Evolutionary conservation across 1,140 invertebrate genomes (phyloP).

Genomic region (Liolophura sinensis): DNA sequence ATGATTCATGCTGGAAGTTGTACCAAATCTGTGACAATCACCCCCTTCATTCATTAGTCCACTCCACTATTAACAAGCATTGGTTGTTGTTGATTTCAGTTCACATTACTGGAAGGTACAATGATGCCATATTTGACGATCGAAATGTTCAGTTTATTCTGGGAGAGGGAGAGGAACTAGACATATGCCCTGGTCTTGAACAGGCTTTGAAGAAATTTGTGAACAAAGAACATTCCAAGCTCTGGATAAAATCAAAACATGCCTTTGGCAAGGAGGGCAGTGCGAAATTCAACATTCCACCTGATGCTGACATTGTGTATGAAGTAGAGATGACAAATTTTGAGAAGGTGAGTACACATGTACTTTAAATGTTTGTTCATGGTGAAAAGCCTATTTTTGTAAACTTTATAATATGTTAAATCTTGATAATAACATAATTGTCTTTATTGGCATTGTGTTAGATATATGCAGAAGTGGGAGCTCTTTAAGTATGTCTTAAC

Average conservation of each 20-base stretch:
- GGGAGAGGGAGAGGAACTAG: conserved; percentile 79
- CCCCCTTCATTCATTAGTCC: too few species aligned
- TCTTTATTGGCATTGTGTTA: too few species aligned
- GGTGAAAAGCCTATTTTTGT: too few species aligned
- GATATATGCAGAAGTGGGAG: too few species aligned
- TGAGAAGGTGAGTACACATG: conserved; percentile 75
- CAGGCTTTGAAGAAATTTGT: conserved; percentile 82
- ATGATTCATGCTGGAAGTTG: too few species aligned
- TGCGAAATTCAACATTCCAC: conserved; percentile 74
- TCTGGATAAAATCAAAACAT: conserved; percentile 76
- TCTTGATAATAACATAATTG: too few species aligned
- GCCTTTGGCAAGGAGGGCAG: conserved; percentile 80
- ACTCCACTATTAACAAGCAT: too few species aligned
- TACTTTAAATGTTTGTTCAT: too few species aligned
- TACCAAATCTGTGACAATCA: too few species aligned
- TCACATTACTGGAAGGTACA: conserved; percentile 74
- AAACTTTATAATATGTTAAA: too few species aligned
- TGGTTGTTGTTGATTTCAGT: conserved; percentile 66
- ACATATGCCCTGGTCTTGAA: conserved; percentile 83
- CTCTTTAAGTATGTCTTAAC: too few species aligned
- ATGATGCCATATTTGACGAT: conserved; percentile 72
- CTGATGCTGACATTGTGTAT: conserved; percentile 80
- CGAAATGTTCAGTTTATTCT: conserved; percentile 79
- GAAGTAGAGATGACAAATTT: conserved; percentile 76
- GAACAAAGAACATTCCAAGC: conserved; percentile 75